phyloP scores from a whole-genome alignment of 2,888 invertebrate species.

The Syrista parreyssii region DNA sequence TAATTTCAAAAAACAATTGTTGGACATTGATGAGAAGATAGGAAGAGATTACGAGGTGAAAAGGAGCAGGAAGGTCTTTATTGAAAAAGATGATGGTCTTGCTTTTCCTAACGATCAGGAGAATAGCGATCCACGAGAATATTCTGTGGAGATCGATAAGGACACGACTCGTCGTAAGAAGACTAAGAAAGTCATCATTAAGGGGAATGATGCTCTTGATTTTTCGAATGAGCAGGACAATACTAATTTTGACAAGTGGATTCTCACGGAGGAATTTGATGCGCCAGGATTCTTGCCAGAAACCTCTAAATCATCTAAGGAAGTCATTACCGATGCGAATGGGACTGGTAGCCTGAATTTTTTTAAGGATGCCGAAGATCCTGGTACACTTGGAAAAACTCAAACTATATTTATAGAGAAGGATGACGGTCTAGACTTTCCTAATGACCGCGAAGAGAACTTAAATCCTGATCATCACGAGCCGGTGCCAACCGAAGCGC shows the following conservation, averaged over 20 bases:
- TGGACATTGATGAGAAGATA: slow-evolving; percentile 49
- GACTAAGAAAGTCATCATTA: background rate
- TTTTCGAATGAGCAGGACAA: background rate
- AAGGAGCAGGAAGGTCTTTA: slow-evolving; percentile 7
- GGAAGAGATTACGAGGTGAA: background rate
- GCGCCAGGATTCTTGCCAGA: background rate
- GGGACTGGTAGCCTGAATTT: background rate
- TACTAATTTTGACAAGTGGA: background rate
- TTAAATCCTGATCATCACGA: slow-evolving; percentile 40
- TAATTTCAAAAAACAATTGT: slow-evolving; percentile 48
- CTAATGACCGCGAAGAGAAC: slow-evolving; percentile 46
- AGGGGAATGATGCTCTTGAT: background rate
- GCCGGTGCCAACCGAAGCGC: slow-evolving; percentile 69
- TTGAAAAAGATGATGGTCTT: slow-evolving; percentile 45
- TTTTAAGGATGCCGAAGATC: background rate
- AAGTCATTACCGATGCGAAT: background rate
- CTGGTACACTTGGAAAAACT: background rate
- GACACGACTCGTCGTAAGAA: background rate
- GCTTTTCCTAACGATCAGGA: slow-evolving; percentile 49
- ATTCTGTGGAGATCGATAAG: slow-evolving; percentile 27
- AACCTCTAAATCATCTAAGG: background rate
- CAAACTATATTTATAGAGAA: slow-evolving; percentile 33
- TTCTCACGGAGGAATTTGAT: background rate
- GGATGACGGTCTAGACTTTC: slow-evolving; percentile 48
- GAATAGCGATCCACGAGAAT: slow-evolving; percentile 29